Evolutionary conservation across 1,140 invertebrate species (phyloP), one percentile per base, ranked within the genome.

Genomic region (Zaprionus gabonicus): DNA sequence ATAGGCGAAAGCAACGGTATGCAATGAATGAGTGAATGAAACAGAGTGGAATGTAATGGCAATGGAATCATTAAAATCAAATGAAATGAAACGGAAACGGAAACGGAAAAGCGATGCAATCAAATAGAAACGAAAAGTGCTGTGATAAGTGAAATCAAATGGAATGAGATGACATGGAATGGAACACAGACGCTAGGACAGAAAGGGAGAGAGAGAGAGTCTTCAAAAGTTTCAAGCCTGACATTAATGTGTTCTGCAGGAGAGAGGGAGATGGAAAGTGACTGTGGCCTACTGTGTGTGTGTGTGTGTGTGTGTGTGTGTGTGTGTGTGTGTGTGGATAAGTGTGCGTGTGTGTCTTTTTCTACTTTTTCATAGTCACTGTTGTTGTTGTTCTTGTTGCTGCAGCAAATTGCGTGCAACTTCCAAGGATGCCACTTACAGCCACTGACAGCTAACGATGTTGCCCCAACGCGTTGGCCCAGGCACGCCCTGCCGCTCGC

Each of bases 361-460:
- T 51, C 12, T 25, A 20, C 28, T 58, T 36, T 36, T 58, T 34
- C 53, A 27, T 27, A 41, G n/a, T 31, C 20, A 25, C 36, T 51
- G 44, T 36, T 51, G 5, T 27, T 65, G 60, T 15, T 31, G 51
- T 17, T 23, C 23, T 23, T 66, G 66, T 20, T 66, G 65, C 36
- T 70, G 82, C 82, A 62, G 65, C 76, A 86, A 86, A 86, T 87
- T 86, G 83, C 83, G 83, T 87, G 83, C 81, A 87, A 87, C 67
- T 87, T 88, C 83, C 80, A 87, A 87, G 84, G 83, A 88, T 87
- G 83, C 83, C 83, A 87, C 83, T 87, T 87, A 83, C 80, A 78
- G 77, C 51, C 68, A 67, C 80, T 79, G 82, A 68, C 78, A 80
- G 83, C 83, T 87, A 87, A 87, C 84, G 77, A 87, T 80, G 83